Percentiles rank a stretch among this genome's conserved stretches.
These are phyloP conservation scores for Nyctalus aviator DNA, from an alignment of 2,797 vertebrate genomes.

Conservation along the genomic window DNA sequence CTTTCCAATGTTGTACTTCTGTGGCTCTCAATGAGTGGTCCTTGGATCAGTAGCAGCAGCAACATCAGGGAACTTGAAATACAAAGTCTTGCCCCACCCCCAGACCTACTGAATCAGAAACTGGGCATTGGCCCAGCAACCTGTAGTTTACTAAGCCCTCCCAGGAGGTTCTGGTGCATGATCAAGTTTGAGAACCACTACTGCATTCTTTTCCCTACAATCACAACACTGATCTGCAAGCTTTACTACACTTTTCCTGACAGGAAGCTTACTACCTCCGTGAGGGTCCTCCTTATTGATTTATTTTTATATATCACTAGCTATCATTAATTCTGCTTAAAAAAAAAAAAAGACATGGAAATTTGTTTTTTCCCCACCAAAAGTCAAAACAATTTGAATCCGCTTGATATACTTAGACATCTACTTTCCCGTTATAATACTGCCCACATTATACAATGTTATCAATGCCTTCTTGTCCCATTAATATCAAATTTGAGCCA, in stretches of 20 bases:
- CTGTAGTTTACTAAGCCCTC: background rate
- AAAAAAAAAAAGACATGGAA: background rate
- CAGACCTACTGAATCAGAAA: background rate
- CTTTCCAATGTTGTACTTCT: rapidly evolving
- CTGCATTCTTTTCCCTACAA: background rate
- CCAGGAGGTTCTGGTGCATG: background rate
- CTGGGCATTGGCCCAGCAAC: background rate
- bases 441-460: background rate
- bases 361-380: background rate
- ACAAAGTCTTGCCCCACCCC: background rate
- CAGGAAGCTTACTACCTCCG: background rate
- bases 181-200: background rate
- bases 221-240: background rate
- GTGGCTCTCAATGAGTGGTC: background rate
- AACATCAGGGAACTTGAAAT: background rate
- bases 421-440: background rate
- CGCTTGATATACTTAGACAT: background rate
- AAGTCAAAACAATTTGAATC: background rate
- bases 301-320: background rate
- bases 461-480: background rate
- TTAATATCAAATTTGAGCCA: background rate
- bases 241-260: background rate
- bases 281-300: background rate
- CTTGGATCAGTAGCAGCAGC: background rate
- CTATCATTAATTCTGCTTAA: background rate